Base-by-base conservation (phyloP, 2,888 invertebrate species). In the Perizoma flavofasciatum region DNA sequence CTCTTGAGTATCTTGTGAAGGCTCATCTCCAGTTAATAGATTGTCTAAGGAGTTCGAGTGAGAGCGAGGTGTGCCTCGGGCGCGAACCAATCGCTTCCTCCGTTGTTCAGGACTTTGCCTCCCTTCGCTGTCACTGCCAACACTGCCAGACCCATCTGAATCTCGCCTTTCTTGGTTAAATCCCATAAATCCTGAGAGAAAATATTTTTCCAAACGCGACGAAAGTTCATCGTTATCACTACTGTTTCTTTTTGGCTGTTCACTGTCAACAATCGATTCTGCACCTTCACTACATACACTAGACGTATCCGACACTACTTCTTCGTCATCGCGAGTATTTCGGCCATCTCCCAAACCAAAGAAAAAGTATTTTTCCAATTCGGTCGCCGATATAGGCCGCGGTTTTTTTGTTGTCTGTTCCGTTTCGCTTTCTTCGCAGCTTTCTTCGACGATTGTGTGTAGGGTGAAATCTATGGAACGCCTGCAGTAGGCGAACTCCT, bases 361-460 rank as follows among this genome's bases (percentile, higher is more conserved):
- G 87, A 96, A 97, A 91, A 97, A 97, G 82, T 98, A 98, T 83
- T 97, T 97, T 82, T 98, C 98, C 66, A 98, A 86, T 77, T 97
- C 97, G 0, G 97, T 97, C 0, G 96, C 95, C 1, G 96, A 96
- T 59, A 95, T 93, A 40, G 95, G 95, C 57, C 96, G 93, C 68
- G 93, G 93, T 84, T 94, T 94, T 88, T 92, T 93, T 77, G 85
- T 83, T 70, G 89, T 82, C 46, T 94, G 95, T 74, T 97, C 97
- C 63, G 96, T 94, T 85, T 97, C 97, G 84, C 97, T 97, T 85
- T 98, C 98, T 89, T 98, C 98, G 83, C 98, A 98, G 75, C 97
- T 97, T 87, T 98, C 98, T 89, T 98, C 98, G 35, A 97, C 96
- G 71, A 98, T 98, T 0, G 98, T 98, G 79, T 98, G 98, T 66